Percentiles rank a stretch among this genome's conserved stretches.
Evolutionary conservation across 1,140 invertebrate genomes (phyloP).

Genomic region (Epicauta chinensis): DNA sequence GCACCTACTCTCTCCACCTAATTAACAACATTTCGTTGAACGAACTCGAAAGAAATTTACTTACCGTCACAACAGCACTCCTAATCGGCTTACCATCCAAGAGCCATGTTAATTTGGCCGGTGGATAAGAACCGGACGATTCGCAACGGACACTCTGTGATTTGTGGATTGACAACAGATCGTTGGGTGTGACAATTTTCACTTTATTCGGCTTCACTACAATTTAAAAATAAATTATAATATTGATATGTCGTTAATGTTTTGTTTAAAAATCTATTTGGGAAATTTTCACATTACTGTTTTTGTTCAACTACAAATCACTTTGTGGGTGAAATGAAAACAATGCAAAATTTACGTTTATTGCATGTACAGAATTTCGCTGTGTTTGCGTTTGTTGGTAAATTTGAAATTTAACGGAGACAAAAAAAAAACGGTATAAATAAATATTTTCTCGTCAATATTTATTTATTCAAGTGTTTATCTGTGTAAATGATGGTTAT

Average conservation of each 20-base stretch:
- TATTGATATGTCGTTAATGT: too few species aligned
- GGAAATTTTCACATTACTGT: too few species aligned
- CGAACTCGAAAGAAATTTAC: too few species aligned
- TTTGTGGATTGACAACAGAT: conserved; percentile 55
- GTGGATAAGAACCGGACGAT: conserved; percentile 65
- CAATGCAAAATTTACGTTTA: conserved; percentile 28
- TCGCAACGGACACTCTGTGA: conserved; percentile 59
- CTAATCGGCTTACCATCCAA: conserved; percentile 58
- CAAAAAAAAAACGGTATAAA: too few species aligned
- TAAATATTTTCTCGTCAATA: too few species aligned
- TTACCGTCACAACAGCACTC: conserved; percentile 48
- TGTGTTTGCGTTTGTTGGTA: neutral
- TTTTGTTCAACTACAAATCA: neutral
- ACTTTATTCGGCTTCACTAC: conserved; percentile 66
- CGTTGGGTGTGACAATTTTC: conserved; percentile 56
- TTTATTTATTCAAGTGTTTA: too few species aligned
- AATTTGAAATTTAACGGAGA: too few species aligned
- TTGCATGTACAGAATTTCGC: conserved; percentile 18
- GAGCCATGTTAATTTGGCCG: conserved; percentile 66
- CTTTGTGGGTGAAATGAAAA: conserved; percentile 18
- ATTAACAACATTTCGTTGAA: too few species aligned
- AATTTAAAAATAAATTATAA: conserved; percentile 18
- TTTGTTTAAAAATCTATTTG: too few species aligned
- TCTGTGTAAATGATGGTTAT: too few species aligned
- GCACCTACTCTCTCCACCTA: too few species aligned